Evolutionary conservation across 2,113 vertebrate species (phyloP).

Genomic region (Pedionomus torquatus): DNA sequence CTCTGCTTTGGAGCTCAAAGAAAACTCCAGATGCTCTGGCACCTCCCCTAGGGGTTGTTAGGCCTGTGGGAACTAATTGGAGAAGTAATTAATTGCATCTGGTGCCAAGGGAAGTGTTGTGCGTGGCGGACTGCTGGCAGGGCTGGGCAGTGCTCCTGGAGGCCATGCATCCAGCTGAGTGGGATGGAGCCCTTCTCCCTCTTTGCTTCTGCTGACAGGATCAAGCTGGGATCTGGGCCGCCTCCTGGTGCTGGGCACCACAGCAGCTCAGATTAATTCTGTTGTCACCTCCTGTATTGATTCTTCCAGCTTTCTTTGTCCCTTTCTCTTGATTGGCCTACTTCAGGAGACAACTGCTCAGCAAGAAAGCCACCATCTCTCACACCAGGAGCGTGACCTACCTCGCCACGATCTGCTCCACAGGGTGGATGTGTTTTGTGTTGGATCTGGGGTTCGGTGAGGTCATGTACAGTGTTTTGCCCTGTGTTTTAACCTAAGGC

Average conservation of each 20-base stretch:
- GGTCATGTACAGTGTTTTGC: rapidly evolving
- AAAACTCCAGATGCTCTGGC: background rate
- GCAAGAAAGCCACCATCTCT: background rate
- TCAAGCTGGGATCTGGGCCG: background rate
- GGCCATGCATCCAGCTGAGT: background rate
- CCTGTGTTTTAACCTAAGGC: background rate
- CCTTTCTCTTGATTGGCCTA: background rate
- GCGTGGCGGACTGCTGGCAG: rapidly evolving
- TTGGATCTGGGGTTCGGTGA: background rate
- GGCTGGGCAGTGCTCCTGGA: background rate
- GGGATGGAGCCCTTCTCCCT: background rate
- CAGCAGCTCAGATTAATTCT: background rate
- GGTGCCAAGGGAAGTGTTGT: background rate
- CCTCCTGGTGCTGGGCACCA: background rate
- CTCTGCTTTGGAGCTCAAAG: background rate
- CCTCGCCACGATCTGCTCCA: background rate
- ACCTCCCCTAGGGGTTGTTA: background rate
- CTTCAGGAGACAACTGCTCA: background rate
- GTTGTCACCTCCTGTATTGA: background rate
- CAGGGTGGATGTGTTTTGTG: background rate
- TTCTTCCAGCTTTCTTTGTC: background rate
- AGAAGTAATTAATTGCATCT: background rate
- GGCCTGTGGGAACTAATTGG: background rate
- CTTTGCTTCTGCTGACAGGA: background rate
- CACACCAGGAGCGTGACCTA: rapidly evolving